These are phyloP conservation scores for Triops cancriformis DNA, from an alignment of 1,140 invertebrate genomes.

Conservation along the genomic window DNA sequence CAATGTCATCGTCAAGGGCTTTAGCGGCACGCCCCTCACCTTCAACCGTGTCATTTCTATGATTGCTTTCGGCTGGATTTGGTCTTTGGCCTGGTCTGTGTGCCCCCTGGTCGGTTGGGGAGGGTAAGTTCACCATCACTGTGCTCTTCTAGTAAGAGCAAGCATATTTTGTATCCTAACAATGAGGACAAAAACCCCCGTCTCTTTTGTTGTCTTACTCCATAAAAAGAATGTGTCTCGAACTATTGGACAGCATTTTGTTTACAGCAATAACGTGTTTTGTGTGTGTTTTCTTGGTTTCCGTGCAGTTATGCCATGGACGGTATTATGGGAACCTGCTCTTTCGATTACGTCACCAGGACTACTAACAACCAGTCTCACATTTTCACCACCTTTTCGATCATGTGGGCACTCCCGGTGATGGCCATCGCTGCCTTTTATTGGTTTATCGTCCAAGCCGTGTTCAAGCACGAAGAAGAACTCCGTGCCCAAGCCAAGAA, in stretches of 20 bases:
- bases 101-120: slow-evolving; percentile 37
- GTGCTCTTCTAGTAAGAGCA: too few species aligned
- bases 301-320: slow-evolving; percentile 22
- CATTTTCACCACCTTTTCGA: slow-evolving; percentile 30
- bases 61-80: slow-evolving; percentile 35
- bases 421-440: slow-evolving; percentile 39
- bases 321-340: slow-evolving; percentile 27
- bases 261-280: too few species aligned
- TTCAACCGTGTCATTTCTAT: slow-evolving; percentile 31
- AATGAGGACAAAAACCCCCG: too few species aligned
- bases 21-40: slow-evolving; percentile 35
- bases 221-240: too few species aligned
- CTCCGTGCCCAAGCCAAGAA: slow-evolving; percentile 38
- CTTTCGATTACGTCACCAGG: slow-evolving; percentile 19
- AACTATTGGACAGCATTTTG: too few species aligned
- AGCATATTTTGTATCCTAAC: too few species aligned
- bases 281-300: too few species aligned
- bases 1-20: slow-evolving; percentile 37
- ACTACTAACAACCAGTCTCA: slow-evolving; percentile 21
- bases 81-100: slow-evolving; percentile 33
- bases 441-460: slow-evolving; percentile 39
- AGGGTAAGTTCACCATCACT: slow-evolving; percentile 14
- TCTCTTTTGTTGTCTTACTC: too few species aligned
- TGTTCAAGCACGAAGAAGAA: slow-evolving; percentile 40
- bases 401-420: slow-evolving; percentile 36